Conservation (phyloP, 2,797 vertebrate genomes). For the Saxicola maurus region DNA sequence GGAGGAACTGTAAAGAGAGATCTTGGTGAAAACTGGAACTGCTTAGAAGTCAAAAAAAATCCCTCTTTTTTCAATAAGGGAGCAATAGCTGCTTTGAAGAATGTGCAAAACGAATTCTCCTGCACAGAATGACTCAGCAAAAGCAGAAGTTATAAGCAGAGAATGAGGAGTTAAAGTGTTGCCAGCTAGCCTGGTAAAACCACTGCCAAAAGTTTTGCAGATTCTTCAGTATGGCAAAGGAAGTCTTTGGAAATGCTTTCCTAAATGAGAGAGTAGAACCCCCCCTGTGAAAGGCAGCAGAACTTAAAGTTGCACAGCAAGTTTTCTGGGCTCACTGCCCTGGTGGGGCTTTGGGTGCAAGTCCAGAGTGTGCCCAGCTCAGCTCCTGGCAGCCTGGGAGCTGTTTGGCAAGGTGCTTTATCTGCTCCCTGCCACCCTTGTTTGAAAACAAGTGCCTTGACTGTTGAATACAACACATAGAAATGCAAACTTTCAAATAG, state of each 20-base stretch:
- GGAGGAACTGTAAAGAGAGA: neutral
- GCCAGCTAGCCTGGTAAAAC: neutral
- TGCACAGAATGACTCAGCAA: constrained; percentile 27
- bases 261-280: neutral
- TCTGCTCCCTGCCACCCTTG: neutral
- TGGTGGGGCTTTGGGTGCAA: neutral
- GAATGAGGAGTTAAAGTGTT: neutral
- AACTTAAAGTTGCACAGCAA: neutral
- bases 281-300: neutral
- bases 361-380: neutral
- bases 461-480: neutral
- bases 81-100: neutral
- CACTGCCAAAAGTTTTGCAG: neutral
- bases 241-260: neutral
- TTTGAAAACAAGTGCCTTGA: neutral
- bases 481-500: neutral
- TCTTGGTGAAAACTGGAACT: neutral
- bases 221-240: neutral
- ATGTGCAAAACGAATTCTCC: neutral
- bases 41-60: neutral
- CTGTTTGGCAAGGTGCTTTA: neutral
- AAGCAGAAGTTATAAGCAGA: neutral
- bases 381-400: neutral
- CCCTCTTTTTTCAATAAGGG: neutral
- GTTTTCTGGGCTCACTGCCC: neutral